Evolutionary conservation across 2,888 invertebrate species (phyloP).

Genomic region (Hirtodrosophila confusa): DNA sequence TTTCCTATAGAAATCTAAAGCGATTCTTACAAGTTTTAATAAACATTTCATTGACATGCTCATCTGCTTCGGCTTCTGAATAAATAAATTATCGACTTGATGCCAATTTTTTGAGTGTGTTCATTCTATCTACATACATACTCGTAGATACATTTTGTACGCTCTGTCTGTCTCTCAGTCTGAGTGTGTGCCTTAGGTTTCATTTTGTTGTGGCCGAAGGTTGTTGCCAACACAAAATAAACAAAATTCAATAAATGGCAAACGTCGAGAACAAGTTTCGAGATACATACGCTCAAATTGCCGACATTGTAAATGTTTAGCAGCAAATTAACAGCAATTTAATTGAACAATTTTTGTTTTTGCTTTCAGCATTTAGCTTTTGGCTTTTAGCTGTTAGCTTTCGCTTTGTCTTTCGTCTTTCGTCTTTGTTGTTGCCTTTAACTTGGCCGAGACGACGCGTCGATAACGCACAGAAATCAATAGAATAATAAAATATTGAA

Average conservation of each 20-base stretch:
- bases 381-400: slow-evolving; percentile 3
- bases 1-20: slow-evolving; percentile 21
- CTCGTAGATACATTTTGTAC: slow-evolving; percentile 4
- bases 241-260: slow-evolving; percentile 54
- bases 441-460: slow-evolving; percentile 22
- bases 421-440: slow-evolving; percentile 5
- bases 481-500: slow-evolving; percentile 71
- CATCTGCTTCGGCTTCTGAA: slow-evolving; percentile 18
- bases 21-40: slow-evolving; percentile 38
- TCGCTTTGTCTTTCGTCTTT: slow-evolving; percentile 10
- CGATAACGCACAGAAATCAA: slow-evolving; percentile 65
- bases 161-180: slow-evolving; percentile 20
- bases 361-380: slow-evolving; percentile 14
- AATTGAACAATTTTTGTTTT: slow-evolving; percentile 55
- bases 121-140: slow-evolving; percentile 23
- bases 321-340: slow-evolving; percentile 73
- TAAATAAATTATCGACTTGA: slow-evolving; percentile 58
- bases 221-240: slow-evolving; percentile 50
- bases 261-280: slow-evolving; percentile 62
- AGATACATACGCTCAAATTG: slow-evolving; percentile 37
- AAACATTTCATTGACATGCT: slow-evolving; percentile 31
- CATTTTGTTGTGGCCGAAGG: slow-evolving; percentile 34
- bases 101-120: slow-evolving; percentile 44
- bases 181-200: slow-evolving; percentile 21
- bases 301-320: slow-evolving; percentile 72